phyloP scores from a whole-genome alignment of 2,797 vertebrate species.

The Pipistrellus kuhlii region DNA sequence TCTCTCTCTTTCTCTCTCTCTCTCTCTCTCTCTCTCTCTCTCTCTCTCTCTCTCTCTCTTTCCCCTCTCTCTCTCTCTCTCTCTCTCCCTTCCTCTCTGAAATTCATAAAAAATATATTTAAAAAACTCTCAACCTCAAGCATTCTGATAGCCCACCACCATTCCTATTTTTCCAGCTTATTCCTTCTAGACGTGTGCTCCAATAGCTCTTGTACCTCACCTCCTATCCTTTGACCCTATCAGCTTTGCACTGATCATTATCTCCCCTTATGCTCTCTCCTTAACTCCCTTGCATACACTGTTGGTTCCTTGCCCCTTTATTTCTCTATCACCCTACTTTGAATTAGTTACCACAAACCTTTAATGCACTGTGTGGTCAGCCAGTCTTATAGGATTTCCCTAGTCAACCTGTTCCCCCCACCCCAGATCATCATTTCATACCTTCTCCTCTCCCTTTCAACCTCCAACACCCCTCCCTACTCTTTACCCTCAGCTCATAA shows the following conservation, averaged over 20 bases:
- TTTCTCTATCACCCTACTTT: not conserved
- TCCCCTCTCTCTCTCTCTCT: no score
- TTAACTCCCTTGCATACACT: not conserved
- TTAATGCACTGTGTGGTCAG: not conserved
- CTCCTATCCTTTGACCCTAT: not conserved
- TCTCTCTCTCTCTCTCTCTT: no score
- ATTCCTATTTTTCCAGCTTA: not conserved
- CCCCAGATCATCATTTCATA: not conserved
- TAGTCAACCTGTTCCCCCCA: not conserved
- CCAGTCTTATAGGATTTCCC: not conserved
- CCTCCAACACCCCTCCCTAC: not conserved
- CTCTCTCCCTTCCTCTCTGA: no score
- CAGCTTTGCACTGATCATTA: not conserved
- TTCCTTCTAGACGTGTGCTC: not conserved
- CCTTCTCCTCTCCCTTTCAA: not conserved
- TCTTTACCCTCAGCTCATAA: slow-evolving; percentile 22
- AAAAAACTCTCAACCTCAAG: not conserved
- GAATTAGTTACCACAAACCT: not conserved
- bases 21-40: no score
- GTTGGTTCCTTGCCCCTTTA: not conserved
- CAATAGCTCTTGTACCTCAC: not conserved
- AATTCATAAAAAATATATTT: no score
- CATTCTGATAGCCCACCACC: not conserved
- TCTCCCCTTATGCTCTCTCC: not conserved
- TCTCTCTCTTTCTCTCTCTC: no score